Evolutionary conservation across 1,140 invertebrate genomes (phyloP), one percentile per base, ranked within the genome.

Genomic region (Tetragonula clypearis): DNA sequence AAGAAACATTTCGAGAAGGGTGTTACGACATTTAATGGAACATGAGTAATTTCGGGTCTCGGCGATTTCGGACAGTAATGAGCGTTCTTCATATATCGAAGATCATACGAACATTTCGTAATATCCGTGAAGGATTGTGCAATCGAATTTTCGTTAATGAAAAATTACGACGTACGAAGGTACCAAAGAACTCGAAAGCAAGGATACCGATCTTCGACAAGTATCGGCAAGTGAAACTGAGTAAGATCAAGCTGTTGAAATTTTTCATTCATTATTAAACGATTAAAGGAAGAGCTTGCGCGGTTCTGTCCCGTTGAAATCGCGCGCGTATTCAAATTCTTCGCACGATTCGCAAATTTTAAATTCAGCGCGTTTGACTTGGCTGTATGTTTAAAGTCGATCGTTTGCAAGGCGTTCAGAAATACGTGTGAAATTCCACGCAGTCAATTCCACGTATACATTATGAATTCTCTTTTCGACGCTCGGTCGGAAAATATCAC

Each of bases 281-380:
- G n/a, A 62, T 49, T 49, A 49, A 49, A 49, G 41, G 41, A 49
- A 49, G 0, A 9, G 41, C 8, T 21, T 9, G 17, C 58, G n/a
- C 53, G 21, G 41, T 58, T 26, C 12, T 30, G 30, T 17, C 35
- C 15, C 0, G 30, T 82, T 26, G 6, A 17, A 75, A 75, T 9
- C 6, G 26, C n/a, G 53, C 60, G 53, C 26, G 41, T 2, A 8
- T 30, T 73, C n/a, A 21, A 62, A 62, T 53, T n/a, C n/a, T 62
- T 30, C 69, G 35, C n/a, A 41, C 35, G 56, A 81, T 72, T 81
- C 62, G 56, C 69, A 26, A 75, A 65, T 74, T 60, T 53, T 19
- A 17, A n/a, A 26, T 15, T 35, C 14, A 17, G 21, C 21, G 5
- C 62, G 17, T 66, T 76, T 65, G 56, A 75, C 58, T 65, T 35